Evolutionary conservation across 2,797 vertebrate species (phyloP).

Genomic region (Fistularia commersonii): DNA sequence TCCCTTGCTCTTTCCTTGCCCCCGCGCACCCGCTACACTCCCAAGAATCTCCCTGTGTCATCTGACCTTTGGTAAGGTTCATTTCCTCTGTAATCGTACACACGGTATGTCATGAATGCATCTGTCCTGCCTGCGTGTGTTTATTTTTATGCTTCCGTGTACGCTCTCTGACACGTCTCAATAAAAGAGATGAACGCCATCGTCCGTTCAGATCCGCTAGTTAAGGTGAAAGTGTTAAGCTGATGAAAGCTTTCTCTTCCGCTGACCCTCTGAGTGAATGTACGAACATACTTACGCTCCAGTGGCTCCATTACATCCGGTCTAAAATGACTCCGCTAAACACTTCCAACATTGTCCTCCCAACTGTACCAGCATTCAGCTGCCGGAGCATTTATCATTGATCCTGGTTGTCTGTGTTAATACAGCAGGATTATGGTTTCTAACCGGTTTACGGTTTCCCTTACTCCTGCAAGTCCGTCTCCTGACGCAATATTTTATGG

Average conservation of each 20-base stretch:
- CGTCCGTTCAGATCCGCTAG: conserved; percentile 22
- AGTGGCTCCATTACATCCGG: conserved; percentile 53
- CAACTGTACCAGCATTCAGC: conserved; percentile 53
- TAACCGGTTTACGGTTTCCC: too few relatives aligned
- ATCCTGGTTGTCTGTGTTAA: conserved; percentile 47
- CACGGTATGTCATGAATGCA: conserved; percentile 61
- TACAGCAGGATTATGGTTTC: conserved; percentile 19
- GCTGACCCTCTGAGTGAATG: conserved; percentile 34
- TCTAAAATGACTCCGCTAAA: conserved; percentile 50
- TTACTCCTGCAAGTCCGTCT: too few relatives aligned
- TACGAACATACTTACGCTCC: conserved; percentile 21
- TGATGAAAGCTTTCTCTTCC: conserved; percentile 56
- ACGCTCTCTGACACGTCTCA: conserved; percentile 19
- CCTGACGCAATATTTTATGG: too few relatives aligned
- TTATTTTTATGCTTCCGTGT: conserved; percentile 63
- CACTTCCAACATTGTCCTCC: conserved; percentile 52
- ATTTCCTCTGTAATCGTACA: conserved; percentile 68
- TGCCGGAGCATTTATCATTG: conserved; percentile 60
- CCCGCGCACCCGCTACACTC: conserved; percentile 19
- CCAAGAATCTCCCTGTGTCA: conserved; percentile 45
- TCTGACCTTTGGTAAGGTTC: conserved; percentile 63
- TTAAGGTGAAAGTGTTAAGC: conserved; percentile 64
- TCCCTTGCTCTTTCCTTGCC: conserved; percentile 25
- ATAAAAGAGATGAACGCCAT: conserved; percentile 38
- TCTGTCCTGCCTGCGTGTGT: conserved; percentile 21